phyloP scores from a whole-genome alignment of 2,888 invertebrate genomes.

The Eupithecia exiguata region DNA sequence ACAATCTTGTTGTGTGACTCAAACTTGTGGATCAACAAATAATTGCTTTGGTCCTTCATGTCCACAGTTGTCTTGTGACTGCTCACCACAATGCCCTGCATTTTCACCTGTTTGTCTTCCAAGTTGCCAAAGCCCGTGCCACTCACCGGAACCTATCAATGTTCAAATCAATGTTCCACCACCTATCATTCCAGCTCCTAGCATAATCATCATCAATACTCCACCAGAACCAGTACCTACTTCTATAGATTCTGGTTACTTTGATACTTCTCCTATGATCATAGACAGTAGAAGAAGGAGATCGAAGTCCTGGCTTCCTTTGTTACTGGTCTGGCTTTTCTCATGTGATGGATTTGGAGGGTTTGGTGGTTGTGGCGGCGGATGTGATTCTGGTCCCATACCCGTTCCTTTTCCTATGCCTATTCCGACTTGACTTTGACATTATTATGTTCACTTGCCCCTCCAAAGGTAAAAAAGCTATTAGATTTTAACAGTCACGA shows the following conservation, averaged over 20 bases:
- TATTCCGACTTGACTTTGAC: slow-evolving; percentile 55
- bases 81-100: slow-evolving; percentile 16
- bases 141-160: slow-evolving; percentile 51
- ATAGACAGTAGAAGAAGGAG: slow-evolving; percentile 54
- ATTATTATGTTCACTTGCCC: not conserved
- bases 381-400: slow-evolving; percentile 39
- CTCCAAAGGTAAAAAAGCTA: not conserved
- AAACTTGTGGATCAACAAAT: not conserved
- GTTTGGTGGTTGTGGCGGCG: slow-evolving; percentile 30
- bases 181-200: slow-evolving; percentile 51
- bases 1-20: not conserved
- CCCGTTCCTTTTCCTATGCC: slow-evolving; percentile 62
- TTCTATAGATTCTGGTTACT: slow-evolving; percentile 26
- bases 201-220: slow-evolving; percentile 48
- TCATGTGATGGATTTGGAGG: slow-evolving; percentile 46
- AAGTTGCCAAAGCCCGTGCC: slow-evolving; percentile 11
- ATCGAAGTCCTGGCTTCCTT: slow-evolving; percentile 56
- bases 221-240: slow-evolving; percentile 41
- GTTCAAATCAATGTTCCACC: slow-evolving; percentile 62
- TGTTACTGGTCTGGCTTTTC: slow-evolving; percentile 57
- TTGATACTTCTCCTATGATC: slow-evolving; percentile 51
- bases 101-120: slow-evolving; percentile 13
- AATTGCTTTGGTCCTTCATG: slow-evolving; percentile 5
- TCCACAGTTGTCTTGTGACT: slow-evolving; percentile 17
- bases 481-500: not conserved